Percentiles rank a stretch among this genome's conserved stretches.
Conservation (phyloP, 2,888 invertebrate genomes). For the Urechis unicinctus region DNA sequence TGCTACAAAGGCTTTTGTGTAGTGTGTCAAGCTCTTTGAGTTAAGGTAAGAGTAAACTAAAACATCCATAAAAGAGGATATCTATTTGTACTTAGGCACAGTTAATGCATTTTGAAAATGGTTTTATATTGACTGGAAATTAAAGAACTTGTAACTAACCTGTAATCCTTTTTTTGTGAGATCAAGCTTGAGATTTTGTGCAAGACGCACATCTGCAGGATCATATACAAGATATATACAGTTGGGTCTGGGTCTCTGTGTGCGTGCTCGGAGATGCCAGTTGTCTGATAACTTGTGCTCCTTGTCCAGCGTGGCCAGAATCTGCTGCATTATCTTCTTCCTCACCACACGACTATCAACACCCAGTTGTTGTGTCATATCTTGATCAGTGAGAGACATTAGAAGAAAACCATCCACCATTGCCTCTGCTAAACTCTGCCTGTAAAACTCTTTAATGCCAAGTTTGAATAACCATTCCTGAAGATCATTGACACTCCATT, state of each 20-base stretch:
- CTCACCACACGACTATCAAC: constrained; percentile 45
- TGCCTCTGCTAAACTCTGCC: constrained; percentile 44
- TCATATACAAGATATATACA: constrained; percentile 45
- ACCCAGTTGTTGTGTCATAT: constrained; percentile 40
- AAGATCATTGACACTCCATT: constrained; percentile 41
- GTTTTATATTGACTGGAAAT: no score
- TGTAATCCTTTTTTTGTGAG: constrained; percentile 38
- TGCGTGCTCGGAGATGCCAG: constrained; percentile 45
- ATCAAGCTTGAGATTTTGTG: constrained; percentile 43
- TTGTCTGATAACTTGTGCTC: constrained; percentile 41
- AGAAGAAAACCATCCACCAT: constrained; percentile 48
- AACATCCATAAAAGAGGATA: no score
- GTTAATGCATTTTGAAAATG: no score
- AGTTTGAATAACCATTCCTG: constrained; percentile 47
- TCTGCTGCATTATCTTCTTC: constrained; percentile 47
- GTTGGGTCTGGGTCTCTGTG: constrained; percentile 35
- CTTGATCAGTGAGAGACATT: constrained; percentile 45
- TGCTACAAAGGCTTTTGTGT: no score
- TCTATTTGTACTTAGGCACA: no score
- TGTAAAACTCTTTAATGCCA: constrained; percentile 46
- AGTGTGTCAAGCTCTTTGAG: no score
- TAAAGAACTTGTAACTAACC: no score
- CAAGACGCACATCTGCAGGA: constrained; percentile 43
- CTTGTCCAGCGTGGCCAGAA: constrained; percentile 37
- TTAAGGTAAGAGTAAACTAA: no score